phyloP scores from a whole-genome alignment of 1,140 invertebrate genomes.

The Atta cephalotes region DNA sequence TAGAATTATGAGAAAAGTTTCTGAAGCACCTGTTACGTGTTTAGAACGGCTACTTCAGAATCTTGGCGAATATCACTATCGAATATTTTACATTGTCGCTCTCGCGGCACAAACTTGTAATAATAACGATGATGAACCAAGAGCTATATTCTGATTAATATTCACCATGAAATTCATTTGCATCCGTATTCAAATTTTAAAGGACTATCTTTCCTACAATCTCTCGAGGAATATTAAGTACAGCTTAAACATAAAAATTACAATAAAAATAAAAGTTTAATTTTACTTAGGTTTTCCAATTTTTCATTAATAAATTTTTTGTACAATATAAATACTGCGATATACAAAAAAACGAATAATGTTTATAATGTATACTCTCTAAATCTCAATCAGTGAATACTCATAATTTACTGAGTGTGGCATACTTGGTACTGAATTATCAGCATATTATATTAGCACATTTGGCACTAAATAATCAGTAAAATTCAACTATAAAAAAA shows the following conservation, averaged over 20 bases:
- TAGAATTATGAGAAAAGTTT: conserved; percentile 70
- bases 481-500: too few species aligned
- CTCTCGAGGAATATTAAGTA: conserved; percentile 9
- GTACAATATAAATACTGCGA: too few species aligned
- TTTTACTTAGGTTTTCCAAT: not conserved
- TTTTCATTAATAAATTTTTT: not conserved
- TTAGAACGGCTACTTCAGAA: conserved; percentile 66
- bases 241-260: conserved; percentile 1
- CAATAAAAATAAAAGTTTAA: not conserved
- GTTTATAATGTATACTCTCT: too few species aligned
- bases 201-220: not conserved
- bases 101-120: conserved; percentile 14
- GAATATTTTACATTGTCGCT: conserved; percentile 45
- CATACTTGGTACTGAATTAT: too few species aligned
- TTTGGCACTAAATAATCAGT: too few species aligned
- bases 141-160: conserved; percentile 40
- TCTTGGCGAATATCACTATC: conserved; percentile 39
- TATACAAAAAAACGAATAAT: too few species aligned
- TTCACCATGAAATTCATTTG: conserved; percentile 27
- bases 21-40: conserved; percentile 70
- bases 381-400: too few species aligned
- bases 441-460: too few species aligned
- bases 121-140: conserved; percentile 14
- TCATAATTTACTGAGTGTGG: too few species aligned
- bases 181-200: conserved; percentile 19